Base-by-base conservation (phyloP, 2,113 vertebrate genomes). In the Daphoenositta chrysoptera region DNA sequence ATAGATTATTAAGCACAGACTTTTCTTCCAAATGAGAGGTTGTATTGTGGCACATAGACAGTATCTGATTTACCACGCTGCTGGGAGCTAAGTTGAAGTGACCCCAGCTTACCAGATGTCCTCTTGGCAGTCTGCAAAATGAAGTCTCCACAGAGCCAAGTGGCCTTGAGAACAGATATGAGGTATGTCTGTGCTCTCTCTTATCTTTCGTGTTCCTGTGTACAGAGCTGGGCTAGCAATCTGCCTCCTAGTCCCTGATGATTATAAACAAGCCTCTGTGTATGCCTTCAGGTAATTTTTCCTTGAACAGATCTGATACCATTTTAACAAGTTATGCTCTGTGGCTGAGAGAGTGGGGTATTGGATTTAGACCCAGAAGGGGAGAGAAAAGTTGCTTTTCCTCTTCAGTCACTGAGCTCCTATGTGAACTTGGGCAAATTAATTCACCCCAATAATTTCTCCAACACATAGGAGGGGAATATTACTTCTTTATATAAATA, bases 11-110 rank as follows among this genome's bases (percentile, higher is more conserved):
- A 66, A 75, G 64, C 27, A 72, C 24, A 87, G 60, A 75, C 78
- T 92, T 96, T 95, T 94, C 54, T 83, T 93, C 57, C 70, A 95
- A 91, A 91, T 3, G 12, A 88, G 70, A 72, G 37, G 30, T 70
- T 90, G 16, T 39, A 60, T 40, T 47, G 35, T 72, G 70, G 73
- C 79, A 78, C 69, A 31, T 8, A 53, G 81, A 33, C 79, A 92
- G 56, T 51, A 54, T 70, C 72, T 94, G 86, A 92, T 90, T 93
- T 93, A 70, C 72, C 64, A 75, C 63, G 22, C 75, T 72, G 20
- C 90, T 90, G 84, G 64, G 78, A 93, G 31, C 35, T 61, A 83
- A 83, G 50, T 0, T 71, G 73, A 82, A 78, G 87, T 89, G 87
- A 89, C 70, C 78, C 20, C 30, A 47, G 42, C 33, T 88, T 72